phyloP scores from a whole-genome alignment of 2,888 invertebrate genomes.

The Cheilosia impressa region DNA sequence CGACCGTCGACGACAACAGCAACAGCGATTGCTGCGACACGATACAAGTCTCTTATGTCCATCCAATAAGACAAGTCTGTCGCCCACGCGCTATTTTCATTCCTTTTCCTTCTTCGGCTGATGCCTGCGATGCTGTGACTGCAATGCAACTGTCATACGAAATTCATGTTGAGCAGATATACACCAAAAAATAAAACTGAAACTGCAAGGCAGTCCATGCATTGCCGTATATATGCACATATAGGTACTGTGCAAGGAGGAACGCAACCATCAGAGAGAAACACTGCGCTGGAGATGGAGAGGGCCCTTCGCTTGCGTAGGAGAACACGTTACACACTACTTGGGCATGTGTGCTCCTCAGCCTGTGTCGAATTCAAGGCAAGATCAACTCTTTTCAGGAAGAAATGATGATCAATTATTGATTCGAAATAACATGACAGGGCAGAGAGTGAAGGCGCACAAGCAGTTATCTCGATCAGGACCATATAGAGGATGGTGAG shows the following conservation, averaged over 20 bases:
- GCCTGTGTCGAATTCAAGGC: constrained; percentile 39
- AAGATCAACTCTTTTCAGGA: constrained; percentile 72
- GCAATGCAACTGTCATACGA: constrained; percentile 53
- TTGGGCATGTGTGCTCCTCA: constrained; percentile 31
- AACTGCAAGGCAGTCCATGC: constrained; percentile 50
- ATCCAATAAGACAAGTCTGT: constrained; percentile 75
- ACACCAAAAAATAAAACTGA: constrained; percentile 67
- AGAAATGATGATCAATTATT: constrained; percentile 75
- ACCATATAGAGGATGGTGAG: constrained; percentile 63
- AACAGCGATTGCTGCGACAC: constrained; percentile 65
- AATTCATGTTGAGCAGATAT: constrained; percentile 64
- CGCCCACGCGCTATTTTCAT: constrained; percentile 76
- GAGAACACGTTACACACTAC: constrained; percentile 54
- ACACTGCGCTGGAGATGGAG: background rate
- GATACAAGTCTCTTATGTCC: constrained; percentile 77
- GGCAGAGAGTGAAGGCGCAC: constrained; percentile 72
- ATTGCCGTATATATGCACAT: no score
- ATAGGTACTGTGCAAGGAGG: constrained; percentile 6
- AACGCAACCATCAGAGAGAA: background rate
- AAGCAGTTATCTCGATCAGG: constrained; percentile 70
- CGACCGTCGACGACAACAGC: constrained; percentile 39
- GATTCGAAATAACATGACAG: constrained; percentile 73
- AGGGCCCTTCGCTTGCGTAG: constrained; percentile 67
- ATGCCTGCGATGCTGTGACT: constrained; percentile 41
- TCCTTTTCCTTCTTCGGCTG: constrained; percentile 47